Base-by-base conservation (phyloP, 2,888 invertebrate species). In the Lithophane ornitopus region DNA sequence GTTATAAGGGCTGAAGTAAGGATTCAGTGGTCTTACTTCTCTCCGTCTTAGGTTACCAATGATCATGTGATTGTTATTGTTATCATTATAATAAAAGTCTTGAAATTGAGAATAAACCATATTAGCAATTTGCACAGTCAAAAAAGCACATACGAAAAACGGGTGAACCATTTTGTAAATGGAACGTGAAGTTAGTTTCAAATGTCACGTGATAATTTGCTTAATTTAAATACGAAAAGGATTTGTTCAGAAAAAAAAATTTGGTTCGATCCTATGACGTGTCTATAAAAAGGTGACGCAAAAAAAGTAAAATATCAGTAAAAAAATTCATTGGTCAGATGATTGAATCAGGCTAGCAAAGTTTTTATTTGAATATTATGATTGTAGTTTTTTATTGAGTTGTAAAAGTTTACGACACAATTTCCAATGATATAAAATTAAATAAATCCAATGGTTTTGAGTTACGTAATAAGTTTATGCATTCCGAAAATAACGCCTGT, bases 1-100 rank as follows among this genome's bases (percentile, higher is more conserved):
- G 41, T n/a, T 75, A 12, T 67, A 76, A 11, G 71, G 72, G 7
- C 52, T 74, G 56, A 61, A 84, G 34, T 76, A 66, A 12, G 82
- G 80, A 63, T 84, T 76, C n/a, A 89, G 28, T 8, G 89, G 89
- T 34, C 79, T 82, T 1, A 81, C 84, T 19, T 89, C 88, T 52
- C 89, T 80, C 28, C 68, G 77, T 67, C 56, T 77, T 14, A 86
- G 16, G 66, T 87, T 86, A 19, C 84, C 87, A 11, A 86, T 82
- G 11, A 85, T 28, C 59, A 85, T 54, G 22, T 78, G 72, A 58
- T 85, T 62, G 39, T 77, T 80, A 58, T 85, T 62, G 39, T 77
- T 80, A 61, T 86, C 85, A 16, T 73, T 58, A 28, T 84, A 84
- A 68, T 73, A 84, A 4, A 76, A 28, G 2, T 87, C 87, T 68